Evolutionary conservation across 2,888 invertebrate species (phyloP).

Genomic region (Drosophila longiperda): DNA sequence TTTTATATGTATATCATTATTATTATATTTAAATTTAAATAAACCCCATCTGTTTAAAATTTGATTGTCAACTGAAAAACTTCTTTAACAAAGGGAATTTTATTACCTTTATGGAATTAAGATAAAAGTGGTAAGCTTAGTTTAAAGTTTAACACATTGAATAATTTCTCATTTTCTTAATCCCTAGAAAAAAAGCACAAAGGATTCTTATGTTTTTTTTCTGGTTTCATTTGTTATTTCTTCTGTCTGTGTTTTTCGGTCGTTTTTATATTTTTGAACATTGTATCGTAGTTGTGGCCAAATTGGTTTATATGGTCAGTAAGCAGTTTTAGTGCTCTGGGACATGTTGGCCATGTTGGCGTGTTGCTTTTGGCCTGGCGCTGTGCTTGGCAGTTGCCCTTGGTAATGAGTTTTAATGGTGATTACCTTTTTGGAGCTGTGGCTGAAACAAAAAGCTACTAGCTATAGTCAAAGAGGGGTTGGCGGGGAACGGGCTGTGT

Average conservation of each 20-base stretch:
- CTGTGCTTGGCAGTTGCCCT: slow-evolving; percentile 52
- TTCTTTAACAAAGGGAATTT: background rate
- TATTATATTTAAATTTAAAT: too few relatives aligned
- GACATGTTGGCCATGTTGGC: slow-evolving; percentile 42
- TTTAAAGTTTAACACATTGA: background rate
- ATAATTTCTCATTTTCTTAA: background rate
- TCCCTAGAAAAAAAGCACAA: background rate
- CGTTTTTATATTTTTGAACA: background rate
- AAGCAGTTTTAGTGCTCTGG: slow-evolving; percentile 40
- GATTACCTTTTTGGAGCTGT: slow-evolving; percentile 65
- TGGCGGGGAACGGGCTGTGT: too few relatives aligned
- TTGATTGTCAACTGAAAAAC: background rate
- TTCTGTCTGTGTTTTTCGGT: background rate
- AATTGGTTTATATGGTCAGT: slow-evolving; percentile 38
- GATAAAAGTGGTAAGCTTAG: background rate
- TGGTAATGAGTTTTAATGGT: slow-evolving; percentile 82
- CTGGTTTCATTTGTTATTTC: slow-evolving; percentile 3
- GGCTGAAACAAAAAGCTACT: slow-evolving; percentile 18
- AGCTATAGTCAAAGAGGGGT: background rate
- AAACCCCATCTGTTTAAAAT: background rate
- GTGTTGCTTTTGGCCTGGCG: slow-evolving; percentile 32
- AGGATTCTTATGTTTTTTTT: background rate
- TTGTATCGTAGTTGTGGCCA: slow-evolving; percentile 26
- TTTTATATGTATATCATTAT: background rate
- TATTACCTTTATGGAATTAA: background rate